Evolutionary conservation across 2,797 vertebrate species (phyloP), one percentile per base, ranked within the genome.

Genomic region (Oreortyx pictus): DNA sequence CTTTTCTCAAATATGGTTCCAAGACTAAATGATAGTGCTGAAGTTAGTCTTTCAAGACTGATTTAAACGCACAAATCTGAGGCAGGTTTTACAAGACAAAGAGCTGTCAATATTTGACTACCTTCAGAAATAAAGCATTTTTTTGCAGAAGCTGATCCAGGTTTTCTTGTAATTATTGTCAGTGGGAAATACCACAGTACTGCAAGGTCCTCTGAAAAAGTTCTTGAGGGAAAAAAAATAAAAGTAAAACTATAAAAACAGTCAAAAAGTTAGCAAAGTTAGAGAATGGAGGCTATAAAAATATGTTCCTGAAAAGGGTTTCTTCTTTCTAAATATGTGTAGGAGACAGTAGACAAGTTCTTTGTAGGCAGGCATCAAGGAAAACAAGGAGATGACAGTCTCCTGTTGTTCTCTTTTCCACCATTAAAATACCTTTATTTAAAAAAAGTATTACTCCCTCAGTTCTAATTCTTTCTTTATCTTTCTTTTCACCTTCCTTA

Each of bases 321-420:
- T 71, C 31, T 72, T 88, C 66, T 85, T 73, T 79, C 59, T 61
- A 71, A 89, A 44, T 43, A 60, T 5, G 59, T 74, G 75, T 94
- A 90, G 81, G 86, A 94, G 90, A 94, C 43, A 76, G 47, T 43
- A 89, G 88, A 82, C 82, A 89, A 90, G 89, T 87, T 79, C 86
- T 88, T 93, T 94, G 84, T 89, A 68, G n/a, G 44, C 52, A 87
- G 72, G 16, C 65, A 65, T 87, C 78, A 94, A 86, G 54, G 37
- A 81, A 86, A 94, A 92, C 37, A 93, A 65, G 91, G 20, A 65
- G 76, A 77, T 91, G 81, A 94, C 79, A 90, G 12, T 78, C 61
- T 88, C 79, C 68, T 87, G 65, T 41, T 66, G 5, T 80, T 90
- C 65, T 76, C 54, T 82, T 94, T 77, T 61, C 37, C 60, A 87